Conservation (phyloP, 2,797 vertebrate species). For the Arctocebus calabarensis region DNA sequence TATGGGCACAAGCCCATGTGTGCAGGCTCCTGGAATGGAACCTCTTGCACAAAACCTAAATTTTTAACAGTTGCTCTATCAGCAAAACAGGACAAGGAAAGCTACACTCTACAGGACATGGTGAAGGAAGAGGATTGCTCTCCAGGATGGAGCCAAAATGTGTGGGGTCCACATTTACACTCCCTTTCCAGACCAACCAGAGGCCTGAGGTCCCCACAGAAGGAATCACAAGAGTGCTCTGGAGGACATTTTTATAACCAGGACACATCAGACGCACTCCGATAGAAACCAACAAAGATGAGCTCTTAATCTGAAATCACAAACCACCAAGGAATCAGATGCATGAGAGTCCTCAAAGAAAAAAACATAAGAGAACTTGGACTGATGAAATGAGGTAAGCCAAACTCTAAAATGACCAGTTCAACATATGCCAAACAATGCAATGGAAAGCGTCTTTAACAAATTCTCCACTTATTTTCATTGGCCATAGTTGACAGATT, state of each 20-base stretch:
- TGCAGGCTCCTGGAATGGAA: too few relatives aligned
- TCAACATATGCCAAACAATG: not conserved
- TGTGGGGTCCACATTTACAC: not conserved
- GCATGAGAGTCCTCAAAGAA: not conserved
- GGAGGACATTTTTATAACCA: not conserved
- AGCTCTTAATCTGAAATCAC: not conserved
- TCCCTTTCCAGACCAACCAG: not conserved
- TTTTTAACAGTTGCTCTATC: not conserved
- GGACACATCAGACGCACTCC: not conserved
- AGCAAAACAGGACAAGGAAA: not conserved
- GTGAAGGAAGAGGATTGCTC: too few relatives aligned
- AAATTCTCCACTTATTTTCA: not conserved
- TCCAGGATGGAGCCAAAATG: fast-evolving
- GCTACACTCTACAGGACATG: fast-evolving
- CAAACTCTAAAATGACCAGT: fast-evolving
- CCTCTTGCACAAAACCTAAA: not conserved
- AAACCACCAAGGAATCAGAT: not conserved
- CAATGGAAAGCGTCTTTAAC: not conserved
- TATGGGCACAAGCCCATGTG: fast-evolving
- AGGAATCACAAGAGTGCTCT: not conserved
- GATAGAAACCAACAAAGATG: not conserved
- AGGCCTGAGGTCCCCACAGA: not conserved
- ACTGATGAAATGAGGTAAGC: not conserved
- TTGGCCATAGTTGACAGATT: fast-evolving
- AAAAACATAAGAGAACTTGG: not conserved